Conservation (phyloP, 2,113 vertebrate genomes). For the Protobothrops mucrosquamatus region DNA sequence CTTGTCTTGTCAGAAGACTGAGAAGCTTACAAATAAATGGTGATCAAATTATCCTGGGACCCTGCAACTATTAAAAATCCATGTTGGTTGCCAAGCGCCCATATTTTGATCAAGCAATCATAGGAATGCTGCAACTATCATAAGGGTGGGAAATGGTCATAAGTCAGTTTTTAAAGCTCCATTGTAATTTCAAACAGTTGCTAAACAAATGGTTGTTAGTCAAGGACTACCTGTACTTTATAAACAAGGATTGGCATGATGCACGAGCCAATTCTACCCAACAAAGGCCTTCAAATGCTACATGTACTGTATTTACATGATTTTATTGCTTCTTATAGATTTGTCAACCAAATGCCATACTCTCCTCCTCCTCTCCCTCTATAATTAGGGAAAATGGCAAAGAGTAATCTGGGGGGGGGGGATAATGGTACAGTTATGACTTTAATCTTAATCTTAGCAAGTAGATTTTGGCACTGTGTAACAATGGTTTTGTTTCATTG, state of each 20-base stretch:
- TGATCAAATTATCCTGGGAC: no score
- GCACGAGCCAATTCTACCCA: neutral
- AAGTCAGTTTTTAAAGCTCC: no score
- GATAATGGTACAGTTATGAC: neutral
- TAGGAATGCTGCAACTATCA: no score
- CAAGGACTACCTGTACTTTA: neutral
- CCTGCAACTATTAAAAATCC: no score
- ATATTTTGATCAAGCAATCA: no score
- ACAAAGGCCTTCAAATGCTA: neutral
- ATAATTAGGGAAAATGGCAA: neutral
- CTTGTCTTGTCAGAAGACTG: no score
- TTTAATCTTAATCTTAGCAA: neutral
- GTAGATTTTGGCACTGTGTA: neutral
- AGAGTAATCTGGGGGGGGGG: neutral
- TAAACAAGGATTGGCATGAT: neutral
- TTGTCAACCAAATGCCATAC: neutral
- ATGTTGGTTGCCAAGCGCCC: no score
- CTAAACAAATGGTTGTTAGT: no score
- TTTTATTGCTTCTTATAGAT: neutral
- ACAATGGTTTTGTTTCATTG: neutral
- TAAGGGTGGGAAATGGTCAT: no score
- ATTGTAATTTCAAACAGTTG: no score
- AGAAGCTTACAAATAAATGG: no score
- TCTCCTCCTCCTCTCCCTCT: neutral
- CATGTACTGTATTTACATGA: neutral